These are phyloP conservation scores for Holothuria leucospilota DNA, from an alignment of 53 echinoderm and acorn worm species.

Conservation along the genomic window DNA sequence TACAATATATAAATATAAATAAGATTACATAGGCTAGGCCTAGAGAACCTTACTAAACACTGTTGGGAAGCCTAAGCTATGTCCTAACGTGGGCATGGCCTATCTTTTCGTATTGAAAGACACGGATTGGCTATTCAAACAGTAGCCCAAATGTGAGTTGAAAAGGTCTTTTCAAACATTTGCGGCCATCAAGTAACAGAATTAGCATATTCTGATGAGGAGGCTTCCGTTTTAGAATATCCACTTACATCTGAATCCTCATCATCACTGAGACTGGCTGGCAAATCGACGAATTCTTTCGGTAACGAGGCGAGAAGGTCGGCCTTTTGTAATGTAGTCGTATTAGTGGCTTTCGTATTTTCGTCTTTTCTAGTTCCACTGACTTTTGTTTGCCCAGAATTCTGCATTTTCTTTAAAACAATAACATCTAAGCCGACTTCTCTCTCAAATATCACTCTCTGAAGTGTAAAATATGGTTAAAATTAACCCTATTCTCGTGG, in stretches of 20 bases:
- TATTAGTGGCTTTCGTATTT: slow-evolving; percentile 34
- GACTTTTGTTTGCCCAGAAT: slow-evolving; percentile 33
- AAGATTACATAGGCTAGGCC: no score
- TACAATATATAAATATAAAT: no score
- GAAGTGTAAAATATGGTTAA: not conserved
- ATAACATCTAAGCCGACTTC: slow-evolving; percentile 5
- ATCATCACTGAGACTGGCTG: slow-evolving; percentile 31
- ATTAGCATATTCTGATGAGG: no score
- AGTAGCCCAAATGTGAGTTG: no score
- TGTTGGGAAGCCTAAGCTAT: no score
- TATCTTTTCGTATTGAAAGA: no score
- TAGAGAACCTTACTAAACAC: no score
- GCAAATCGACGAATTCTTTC: slow-evolving; percentile 45
- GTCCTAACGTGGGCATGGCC: no score
- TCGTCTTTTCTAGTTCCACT: slow-evolving; percentile 37
- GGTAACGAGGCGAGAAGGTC: slow-evolving; percentile 33
- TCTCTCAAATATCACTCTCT: slow-evolving; percentile 14
- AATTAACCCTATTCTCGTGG: slow-evolving; percentile 1
- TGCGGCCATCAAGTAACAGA: no score
- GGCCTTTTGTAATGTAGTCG: slow-evolving; percentile 29
- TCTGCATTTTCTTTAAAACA: slow-evolving; percentile 40
- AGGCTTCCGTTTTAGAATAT: no score
- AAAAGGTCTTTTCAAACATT: no score
- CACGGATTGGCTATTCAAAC: no score
- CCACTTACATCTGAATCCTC: slow-evolving; percentile 46